Base-by-base conservation (phyloP, 2,888 invertebrate species). In the Hyles lineata region DNA sequence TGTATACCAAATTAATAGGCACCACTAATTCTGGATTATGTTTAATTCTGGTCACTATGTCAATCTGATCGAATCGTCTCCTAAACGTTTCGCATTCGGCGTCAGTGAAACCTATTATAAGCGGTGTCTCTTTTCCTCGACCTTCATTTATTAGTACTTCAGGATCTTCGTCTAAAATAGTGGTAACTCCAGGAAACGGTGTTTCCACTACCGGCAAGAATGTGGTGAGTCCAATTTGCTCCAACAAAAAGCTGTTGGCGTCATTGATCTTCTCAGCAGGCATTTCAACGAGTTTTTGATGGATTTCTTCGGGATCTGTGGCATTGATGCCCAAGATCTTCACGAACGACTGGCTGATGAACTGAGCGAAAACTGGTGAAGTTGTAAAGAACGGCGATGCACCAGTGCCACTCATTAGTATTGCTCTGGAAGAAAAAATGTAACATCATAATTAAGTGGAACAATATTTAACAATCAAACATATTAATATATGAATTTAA, bases 271-370 rank as follows among this genome's bases (percentile, higher is more conserved):
- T 83, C 35, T 90, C 86, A 9, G 89, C 79, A 0, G 92, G 90
- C 72, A 86, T 73, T 2, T 82, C 72, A n/a, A 86, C 78, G 3
- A 95, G 87, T 73, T 84, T 82, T 32, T 81, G 80, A 73, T 92
- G 88, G 5, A 90, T 82, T 7, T 84, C 84, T 1, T 88, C 87
- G 0, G 90, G 79, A 63, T 90, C 87, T 0, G 88, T 87, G 6
- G 87, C 76, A 72, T 87, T 89, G 72, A 93, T 87, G 72, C 86
- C 96, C 90, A 96, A 82, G 85, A 92, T 73, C 74, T 82, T 77
- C 82, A 95, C 77, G 74, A 92, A 85, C 25, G 82, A 61, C 15
- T 80, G 80, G 15, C 87, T 82, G 2, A 87, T 75, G 8, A 78
- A 77, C 74, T 89, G 80, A 1, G 92, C 89, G 76, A 82, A 90